phyloP scores from a whole-genome alignment of 2,113 vertebrate species.

The Oxygymnocypris stewartii region DNA sequence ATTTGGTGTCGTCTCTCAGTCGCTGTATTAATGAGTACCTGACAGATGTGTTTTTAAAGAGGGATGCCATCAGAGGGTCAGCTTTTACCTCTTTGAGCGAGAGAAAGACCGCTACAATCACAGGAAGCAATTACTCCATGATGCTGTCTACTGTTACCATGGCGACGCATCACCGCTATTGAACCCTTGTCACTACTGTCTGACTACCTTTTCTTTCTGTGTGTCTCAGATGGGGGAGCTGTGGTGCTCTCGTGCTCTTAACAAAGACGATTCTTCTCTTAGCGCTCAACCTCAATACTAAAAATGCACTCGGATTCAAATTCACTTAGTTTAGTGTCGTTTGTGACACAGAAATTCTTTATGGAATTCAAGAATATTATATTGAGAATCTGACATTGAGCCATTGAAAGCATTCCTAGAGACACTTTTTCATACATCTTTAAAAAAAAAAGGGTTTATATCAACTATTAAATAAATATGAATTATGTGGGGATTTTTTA shows the following conservation, averaged over 20 bases:
- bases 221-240: conserved; percentile 80
- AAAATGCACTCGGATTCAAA: conserved; percentile 65
- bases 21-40: conserved; percentile 45
- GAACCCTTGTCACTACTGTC: conserved; percentile 44
- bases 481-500: background rate
- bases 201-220: background rate
- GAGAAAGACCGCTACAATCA: conserved; percentile 59
- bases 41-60: conserved; percentile 14
- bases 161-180: conserved; percentile 73
- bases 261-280: conserved; percentile 50
- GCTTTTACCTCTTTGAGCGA: conserved; percentile 48
- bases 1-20: conserved; percentile 31
- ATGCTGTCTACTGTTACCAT: conserved; percentile 81
- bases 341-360: conserved; percentile 41
- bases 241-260: conserved; percentile 63
- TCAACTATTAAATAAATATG: background rate
- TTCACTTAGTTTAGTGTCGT: conserved; percentile 57
- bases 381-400: background rate
- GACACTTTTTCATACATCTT: background rate
- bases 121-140: conserved; percentile 62
- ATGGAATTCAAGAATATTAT: conserved; percentile 19
- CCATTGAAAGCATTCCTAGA: background rate
- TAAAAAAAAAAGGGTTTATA: background rate
- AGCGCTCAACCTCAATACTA: conserved; percentile 63
- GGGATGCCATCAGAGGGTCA: conserved; percentile 42